These are phyloP conservation scores for Clarias macrocephalus DNA, from an alignment of 2,113 vertebrate species.

Conservation along the genomic window DNA sequence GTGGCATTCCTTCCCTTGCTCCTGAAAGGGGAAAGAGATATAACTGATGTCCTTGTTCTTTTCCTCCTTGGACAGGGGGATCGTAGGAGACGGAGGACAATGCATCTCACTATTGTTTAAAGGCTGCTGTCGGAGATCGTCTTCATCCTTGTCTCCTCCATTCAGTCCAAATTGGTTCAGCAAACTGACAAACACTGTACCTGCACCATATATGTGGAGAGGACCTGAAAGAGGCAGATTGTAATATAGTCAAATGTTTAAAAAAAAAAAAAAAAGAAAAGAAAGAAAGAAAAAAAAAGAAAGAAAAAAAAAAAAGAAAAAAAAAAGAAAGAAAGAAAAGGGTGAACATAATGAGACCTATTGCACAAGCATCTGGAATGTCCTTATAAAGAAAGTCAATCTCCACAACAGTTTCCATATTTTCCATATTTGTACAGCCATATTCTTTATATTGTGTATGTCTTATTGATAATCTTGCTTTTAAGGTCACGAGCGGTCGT, in stretches of 20 bases:
- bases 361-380: background rate
- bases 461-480: no score
- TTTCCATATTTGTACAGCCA: no score
- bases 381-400: background rate
- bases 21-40: constrained; percentile 72
- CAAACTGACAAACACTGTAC: constrained; percentile 73
- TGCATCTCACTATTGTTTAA: constrained; percentile 30
- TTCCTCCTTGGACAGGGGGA: constrained; percentile 72
- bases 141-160: constrained; percentile 48
- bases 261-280: no score
- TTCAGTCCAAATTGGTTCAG: constrained; percentile 66
- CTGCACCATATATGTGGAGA: constrained; percentile 71
- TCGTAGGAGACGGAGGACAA: constrained; percentile 56
- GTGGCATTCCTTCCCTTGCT: constrained; percentile 74
- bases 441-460: no score
- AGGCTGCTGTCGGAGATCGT: constrained; percentile 29
- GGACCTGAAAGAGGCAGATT: constrained; percentile 60
- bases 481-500: no score
- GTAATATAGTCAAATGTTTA: no score
- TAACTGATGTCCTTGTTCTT: constrained; percentile 52
- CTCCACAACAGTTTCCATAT: no score
- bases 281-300: no score
- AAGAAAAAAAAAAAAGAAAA: no score
- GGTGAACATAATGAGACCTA: background rate
- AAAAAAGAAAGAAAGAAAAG: no score